These are phyloP conservation scores for Lithobates sylvaticus DNA, from an alignment of 2,797 vertebrate species.

Conservation along the genomic window DNA sequence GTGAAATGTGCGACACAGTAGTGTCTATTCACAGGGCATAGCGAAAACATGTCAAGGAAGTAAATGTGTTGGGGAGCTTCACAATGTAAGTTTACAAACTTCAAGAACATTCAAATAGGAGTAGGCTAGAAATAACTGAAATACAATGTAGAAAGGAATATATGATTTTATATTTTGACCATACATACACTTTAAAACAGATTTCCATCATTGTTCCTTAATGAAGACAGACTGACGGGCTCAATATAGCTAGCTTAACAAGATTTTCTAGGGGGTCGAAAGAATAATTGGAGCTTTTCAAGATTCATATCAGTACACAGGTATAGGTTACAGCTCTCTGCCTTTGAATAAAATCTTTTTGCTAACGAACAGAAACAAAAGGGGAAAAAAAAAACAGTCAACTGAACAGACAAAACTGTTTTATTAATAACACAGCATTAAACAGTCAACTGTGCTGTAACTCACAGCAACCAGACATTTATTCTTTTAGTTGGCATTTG, in stretches of 20 bases:
- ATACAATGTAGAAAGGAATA: no score
- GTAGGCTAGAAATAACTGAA: no score
- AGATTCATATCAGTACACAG: background rate
- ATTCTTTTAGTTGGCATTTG: background rate
- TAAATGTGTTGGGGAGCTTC: no score
- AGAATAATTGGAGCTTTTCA: background rate
- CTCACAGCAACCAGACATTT: background rate
- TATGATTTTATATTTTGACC: no score
- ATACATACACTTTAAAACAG: no score
- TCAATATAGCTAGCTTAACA: background rate
- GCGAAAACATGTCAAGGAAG: no score
- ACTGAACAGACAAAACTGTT: background rate
- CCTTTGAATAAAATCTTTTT: background rate
- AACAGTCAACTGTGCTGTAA: background rate
- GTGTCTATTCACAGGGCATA: no score
- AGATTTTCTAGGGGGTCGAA: background rate
- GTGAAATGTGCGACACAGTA: no score
- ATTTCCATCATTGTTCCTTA: no score
- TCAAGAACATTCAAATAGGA: no score
- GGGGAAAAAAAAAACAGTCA: background rate
- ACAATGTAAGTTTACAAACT: no score
- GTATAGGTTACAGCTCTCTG: background rate
- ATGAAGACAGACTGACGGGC: no score
- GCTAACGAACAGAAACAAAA: background rate
- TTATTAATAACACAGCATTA: background rate